Evolutionary conservation across 2,797 vertebrate species (phyloP), one percentile per base, ranked within the genome.

Genomic region (Coreius guichenoti): DNA sequence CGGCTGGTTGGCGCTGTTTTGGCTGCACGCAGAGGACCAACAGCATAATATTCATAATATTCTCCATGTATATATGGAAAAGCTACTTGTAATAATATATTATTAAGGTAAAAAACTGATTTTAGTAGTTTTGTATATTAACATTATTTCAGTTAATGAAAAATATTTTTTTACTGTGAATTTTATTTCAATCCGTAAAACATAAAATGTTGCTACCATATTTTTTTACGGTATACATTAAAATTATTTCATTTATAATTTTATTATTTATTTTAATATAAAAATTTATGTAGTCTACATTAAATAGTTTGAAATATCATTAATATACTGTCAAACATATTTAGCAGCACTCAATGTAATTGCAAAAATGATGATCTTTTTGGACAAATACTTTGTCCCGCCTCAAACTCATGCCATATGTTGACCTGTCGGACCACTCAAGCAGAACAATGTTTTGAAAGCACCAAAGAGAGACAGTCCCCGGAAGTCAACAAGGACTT

Each of bases 401-500:
- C 14, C 36, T 78, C 23, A 61, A 61, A 43, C 54, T 61, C 23
- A 39, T 43, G 75, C 75, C 75, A 78, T 78, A 78, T 61, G 75
- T 61, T 78, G 75, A 77, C 54, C 75, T 61, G 75, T 78, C 75
- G n/a, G 75, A 78, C 33, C 75, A 12, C 36, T 78, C 75, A 12
- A 78, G 75, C 75, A 78, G 75, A 78, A 78, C 54, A 61, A 61
- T 61, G 54, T 78, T 78, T 61, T 61, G 54, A 61, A 78, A 61
- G 54, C 33, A 39, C 75, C 21, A 58, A 13, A 12, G 75, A 78
- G 54, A 63, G 56, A 45, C 76, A 0, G 49, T 23, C 31, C 51
- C 51, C 58, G 51, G 33, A 58, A 61, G 23, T 61, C 33, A 43
- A 26, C 47, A 43, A 61, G 17, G n/a, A n/a, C 33, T 17, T 61